A percentile compares a stretch with the other conserved stretches of the same genome.
These are phyloP conservation scores for Hypselothyrea guttata DNA, from an alignment of 2,888 invertebrate genomes.

Conservation along the genomic window DNA sequence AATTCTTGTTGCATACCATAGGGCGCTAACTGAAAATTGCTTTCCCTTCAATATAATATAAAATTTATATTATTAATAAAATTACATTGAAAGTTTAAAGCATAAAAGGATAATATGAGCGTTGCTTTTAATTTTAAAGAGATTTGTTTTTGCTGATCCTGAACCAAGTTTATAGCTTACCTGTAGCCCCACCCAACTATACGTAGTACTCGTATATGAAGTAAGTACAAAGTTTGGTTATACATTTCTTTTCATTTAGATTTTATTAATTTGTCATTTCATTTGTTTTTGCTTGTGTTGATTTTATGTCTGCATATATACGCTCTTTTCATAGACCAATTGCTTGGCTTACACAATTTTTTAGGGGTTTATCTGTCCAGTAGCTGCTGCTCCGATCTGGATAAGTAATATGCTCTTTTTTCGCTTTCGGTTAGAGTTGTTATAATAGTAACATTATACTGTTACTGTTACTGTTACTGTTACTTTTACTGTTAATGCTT, in stretches of 20 bases:
- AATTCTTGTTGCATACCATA: too few relatives aligned
- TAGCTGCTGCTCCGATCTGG: conserved; percentile 26
- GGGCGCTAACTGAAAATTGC: too few relatives aligned
- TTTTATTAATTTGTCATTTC: conserved; percentile 58
- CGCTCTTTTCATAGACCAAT: conserved; percentile 32
- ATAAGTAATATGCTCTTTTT: conserved; percentile 15
- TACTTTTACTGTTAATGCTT: conserved; percentile 51
- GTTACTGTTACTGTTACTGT: too few relatives aligned
- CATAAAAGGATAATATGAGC: too few relatives aligned
- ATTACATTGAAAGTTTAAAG: too few relatives aligned
- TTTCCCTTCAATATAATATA: too few relatives aligned
- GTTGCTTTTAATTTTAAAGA: too few relatives aligned
- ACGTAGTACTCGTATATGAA: background rate
- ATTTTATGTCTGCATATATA: conserved; percentile 23
- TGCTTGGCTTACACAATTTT: conserved; percentile 36
- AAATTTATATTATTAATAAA: too few relatives aligned
- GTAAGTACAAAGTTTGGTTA: background rate
- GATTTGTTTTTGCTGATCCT: too few relatives aligned
- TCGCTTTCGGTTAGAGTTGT: background rate
- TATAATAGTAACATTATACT: too few relatives aligned
- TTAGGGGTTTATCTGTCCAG: conserved; percentile 11
- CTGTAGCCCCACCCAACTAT: background rate
- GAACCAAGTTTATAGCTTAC: too few relatives aligned
- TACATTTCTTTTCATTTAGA: conserved; percentile 52
- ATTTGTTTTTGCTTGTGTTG: conserved; percentile 33